A percentile compares a stretch with the other conserved stretches of the same genome.
Evolutionary conservation across 2,888 invertebrate species (phyloP).

Genomic region (Trichopoda pennipes): DNA sequence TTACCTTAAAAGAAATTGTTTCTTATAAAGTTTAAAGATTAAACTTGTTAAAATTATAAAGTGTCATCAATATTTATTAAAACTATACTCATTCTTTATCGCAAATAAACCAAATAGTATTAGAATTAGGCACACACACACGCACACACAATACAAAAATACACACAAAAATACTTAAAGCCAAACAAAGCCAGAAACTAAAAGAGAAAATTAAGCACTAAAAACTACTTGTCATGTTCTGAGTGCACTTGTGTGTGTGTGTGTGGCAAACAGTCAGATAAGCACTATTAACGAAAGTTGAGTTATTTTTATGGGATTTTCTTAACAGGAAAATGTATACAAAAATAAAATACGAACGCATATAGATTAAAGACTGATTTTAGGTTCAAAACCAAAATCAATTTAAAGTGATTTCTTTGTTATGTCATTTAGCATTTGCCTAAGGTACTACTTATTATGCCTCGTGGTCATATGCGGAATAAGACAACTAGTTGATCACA

Average conservation of each 20-base stretch:
- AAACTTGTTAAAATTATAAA: neutral
- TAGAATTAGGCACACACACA: neutral
- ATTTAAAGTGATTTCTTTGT: too few relatives aligned
- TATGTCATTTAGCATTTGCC: too few relatives aligned
- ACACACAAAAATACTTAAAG: neutral
- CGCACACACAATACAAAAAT: too few relatives aligned
- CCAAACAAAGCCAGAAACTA: slow-evolving; percentile 14
- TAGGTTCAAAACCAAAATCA: too few relatives aligned
- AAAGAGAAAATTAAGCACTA: slow-evolving; percentile 5
- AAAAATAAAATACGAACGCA: neutral
- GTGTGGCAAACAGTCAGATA: neutral
- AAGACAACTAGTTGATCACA: too few relatives aligned
- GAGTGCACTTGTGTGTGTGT: neutral
- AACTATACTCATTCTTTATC: slow-evolving; percentile 21
- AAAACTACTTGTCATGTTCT: neutral
- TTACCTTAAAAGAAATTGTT: too few relatives aligned
- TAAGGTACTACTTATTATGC: too few relatives aligned
- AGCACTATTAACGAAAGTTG: slow-evolving; percentile 42
- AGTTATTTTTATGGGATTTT: slow-evolving; percentile 46
- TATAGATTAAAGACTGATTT: too few relatives aligned
- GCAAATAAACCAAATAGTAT: neutral
- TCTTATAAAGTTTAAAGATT: too few relatives aligned
- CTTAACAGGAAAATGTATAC: slow-evolving; percentile 10
- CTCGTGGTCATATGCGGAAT: too few relatives aligned
- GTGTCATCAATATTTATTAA: neutral